Base-by-base conservation (phyloP, 2,113 vertebrate genomes). In the Anguilla japonica region DNA sequence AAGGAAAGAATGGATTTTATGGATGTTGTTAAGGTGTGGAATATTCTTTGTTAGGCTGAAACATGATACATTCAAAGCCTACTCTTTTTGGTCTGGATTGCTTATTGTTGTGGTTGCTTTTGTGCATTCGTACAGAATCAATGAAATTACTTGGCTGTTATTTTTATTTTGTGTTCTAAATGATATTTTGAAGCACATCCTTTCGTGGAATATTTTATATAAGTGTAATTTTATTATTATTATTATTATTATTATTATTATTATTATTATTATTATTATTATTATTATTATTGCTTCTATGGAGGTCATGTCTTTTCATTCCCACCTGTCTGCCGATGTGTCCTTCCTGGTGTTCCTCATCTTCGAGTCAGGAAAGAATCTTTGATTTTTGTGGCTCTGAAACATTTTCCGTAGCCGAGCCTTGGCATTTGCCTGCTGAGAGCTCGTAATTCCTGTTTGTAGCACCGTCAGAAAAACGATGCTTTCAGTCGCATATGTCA, bases 401-500 rank as follows among this genome's bases (percentile, higher is more conserved):
- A 26, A 41, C 29, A 16, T 39, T 84, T 34, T 5, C 5, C 29
- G 82, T 26, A 40, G n/a, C 29, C 7, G 13, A 8, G 14, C 8
- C 53, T 63, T 40, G 34, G 56, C 5, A 83, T 40, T 57, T 18
- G 4, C 34, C 20, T n/a, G 22, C 56, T 39, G 82, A n/a, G 14
- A 18, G 14, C 82, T 6, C 15, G 29, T 39, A 81, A 26, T 63
- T 56, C 41, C 26, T 8, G 84, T 60, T 34, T 82, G 56, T 67
- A 18, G 40, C n/a, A 20, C 11, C 43, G 40, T 60, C 39, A 43
- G 79, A 82, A 20, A 26, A 67, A 81, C 8, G 56, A 41, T 15
- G 20, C 50, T 56, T 7, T 83, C 80, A 81, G 43, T 81, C 56
- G 5, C 53, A 81, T 22, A 86, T 86, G 40, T 86, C 79, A 86